A percentile compares a stretch with the other conserved stretches of the same genome.
phyloP scores from a whole-genome alignment of 2,113 vertebrate genomes.

The Sylvia atricapilla region DNA sequence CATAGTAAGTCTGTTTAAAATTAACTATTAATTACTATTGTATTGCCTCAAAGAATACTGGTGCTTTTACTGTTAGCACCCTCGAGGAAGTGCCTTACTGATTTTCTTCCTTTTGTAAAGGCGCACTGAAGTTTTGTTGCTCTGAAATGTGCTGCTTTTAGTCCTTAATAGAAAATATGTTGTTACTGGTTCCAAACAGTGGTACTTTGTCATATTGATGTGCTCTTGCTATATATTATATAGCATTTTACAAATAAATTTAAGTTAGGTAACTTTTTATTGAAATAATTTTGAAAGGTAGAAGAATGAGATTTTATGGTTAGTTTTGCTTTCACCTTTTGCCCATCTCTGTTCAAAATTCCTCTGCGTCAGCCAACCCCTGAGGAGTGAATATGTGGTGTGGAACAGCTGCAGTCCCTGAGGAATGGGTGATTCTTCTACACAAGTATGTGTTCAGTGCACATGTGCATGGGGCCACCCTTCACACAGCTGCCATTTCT shows the following conservation, averaged over 20 bases:
- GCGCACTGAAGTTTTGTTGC: constrained; percentile 6
- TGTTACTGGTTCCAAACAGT: not conserved
- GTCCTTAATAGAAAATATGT: not conserved
- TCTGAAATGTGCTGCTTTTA: constrained; percentile 54
- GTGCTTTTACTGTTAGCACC: constrained; percentile 5
- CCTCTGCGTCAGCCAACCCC: not conserved
- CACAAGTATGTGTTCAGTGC: rapidly evolving
- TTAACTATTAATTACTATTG: not conserved
- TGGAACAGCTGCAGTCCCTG: not conserved
- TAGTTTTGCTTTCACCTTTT: not conserved
- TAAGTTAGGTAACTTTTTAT: not conserved
- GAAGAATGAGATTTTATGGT: not conserved
- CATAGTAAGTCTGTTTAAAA: constrained; percentile 29
- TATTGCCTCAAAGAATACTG: not conserved
- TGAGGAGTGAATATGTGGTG: not conserved
- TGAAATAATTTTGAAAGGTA: not conserved
- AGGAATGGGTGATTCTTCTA: not conserved
- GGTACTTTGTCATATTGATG: constrained; percentile 3
- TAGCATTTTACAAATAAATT: constrained; percentile 64
- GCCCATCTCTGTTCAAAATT: not conserved
- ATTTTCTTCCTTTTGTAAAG: constrained; percentile 33
- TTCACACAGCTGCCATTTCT: not conserved
- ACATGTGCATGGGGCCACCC: not conserved
- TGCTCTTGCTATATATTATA: constrained; percentile 45
- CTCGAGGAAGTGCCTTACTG: constrained; percentile 29